Evolutionary conservation across 1,140 invertebrate genomes (phyloP).

Genomic region (Drosophila nasuta): DNA sequence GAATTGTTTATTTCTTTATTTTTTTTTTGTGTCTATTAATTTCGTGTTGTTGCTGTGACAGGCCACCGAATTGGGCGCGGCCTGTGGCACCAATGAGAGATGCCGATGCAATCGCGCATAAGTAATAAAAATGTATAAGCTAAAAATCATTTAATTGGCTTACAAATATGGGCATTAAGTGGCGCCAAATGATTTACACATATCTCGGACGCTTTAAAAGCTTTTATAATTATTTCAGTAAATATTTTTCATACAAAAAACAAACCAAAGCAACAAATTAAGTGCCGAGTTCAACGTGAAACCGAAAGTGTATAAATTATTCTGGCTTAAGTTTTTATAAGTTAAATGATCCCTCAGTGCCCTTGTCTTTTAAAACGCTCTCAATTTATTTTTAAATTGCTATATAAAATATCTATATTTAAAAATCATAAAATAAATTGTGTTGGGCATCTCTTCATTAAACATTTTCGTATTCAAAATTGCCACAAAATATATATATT

Average conservation of each 20-base stretch:
- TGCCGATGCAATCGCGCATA: conserved; percentile 20
- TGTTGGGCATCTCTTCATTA: not conserved
- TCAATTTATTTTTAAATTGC: not conserved
- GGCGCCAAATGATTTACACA: conserved; percentile 55
- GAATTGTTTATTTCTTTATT: conserved; percentile 28
- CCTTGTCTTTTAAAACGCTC: not conserved
- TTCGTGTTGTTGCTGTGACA: conserved; percentile 30
- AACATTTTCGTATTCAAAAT: not conserved
- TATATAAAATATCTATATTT: not conserved
- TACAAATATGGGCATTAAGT: conserved; percentile 57
- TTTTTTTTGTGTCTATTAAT: conserved; percentile 7
- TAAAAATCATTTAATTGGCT: conserved; percentile 67
- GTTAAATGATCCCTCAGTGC: not conserved
- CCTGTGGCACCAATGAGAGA: conserved; percentile 32
- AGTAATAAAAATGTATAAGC: conserved; percentile 24
- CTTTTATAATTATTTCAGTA: conserved; percentile 27
- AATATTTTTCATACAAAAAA: conserved; percentile 1
- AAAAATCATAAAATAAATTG: too few species aligned
- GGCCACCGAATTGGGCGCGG: conserved; percentile 62
- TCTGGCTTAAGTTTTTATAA: not conserved
- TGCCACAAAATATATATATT: too few species aligned
- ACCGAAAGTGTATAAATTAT: conserved; percentile 25
- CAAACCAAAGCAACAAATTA: conserved; percentile 13
- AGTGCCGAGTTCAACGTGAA: not conserved
- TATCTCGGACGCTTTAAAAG: conserved; percentile 39